Evolutionary conservation across 1,140 invertebrate genomes (phyloP), one percentile per base, ranked within the genome.

Genomic region (Bombus confusus): DNA sequence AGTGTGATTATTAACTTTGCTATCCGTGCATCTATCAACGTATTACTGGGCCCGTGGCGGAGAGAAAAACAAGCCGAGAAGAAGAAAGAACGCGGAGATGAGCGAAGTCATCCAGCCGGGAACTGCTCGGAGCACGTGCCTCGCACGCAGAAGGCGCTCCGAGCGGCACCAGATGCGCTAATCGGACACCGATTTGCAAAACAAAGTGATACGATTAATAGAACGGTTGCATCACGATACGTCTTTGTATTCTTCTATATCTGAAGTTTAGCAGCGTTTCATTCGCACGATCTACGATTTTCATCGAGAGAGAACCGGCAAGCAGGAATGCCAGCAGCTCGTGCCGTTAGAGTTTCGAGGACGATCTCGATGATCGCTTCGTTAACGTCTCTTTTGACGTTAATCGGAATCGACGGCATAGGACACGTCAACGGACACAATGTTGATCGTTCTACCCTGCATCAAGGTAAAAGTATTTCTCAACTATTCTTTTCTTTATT

Each of bases 101-200:
- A 88, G 72, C 83, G 81, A 57, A 77, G 82, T 71, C 74, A 86
- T 86, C 86, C 86, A 83, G 83, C 89, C 91, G 88, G 89, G 90
- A 85, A 89, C 84, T 88, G 91, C 88, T 88, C 85, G 88, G 86
- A 83, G 86, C 83, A 88, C 91, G 87, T 91, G 89, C 89, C 88
- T 90, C 87, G 91, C 89, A 88, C 91, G 91, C 88, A 86, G 88
- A 87, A 87, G 89, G 91, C 90, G 92, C 88, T 88, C 89, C 86
- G 87, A 87, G 83, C 85, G 91, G 87, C 83, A 87, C 64, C 89
- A 91, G 82, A 74, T 87, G 87, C 90, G 90, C 85, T 91, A 91
- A 91, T 91, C 88, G 80, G 47, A 76, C 69, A 84, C 88, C 81
- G 78, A 88, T 85, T 74, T 47, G 62, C 80, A 69, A 72, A 69